Evolutionary conservation across 2,113 vertebrate genomes (phyloP).

Genomic region (Nannobrachium achirus): DNA sequence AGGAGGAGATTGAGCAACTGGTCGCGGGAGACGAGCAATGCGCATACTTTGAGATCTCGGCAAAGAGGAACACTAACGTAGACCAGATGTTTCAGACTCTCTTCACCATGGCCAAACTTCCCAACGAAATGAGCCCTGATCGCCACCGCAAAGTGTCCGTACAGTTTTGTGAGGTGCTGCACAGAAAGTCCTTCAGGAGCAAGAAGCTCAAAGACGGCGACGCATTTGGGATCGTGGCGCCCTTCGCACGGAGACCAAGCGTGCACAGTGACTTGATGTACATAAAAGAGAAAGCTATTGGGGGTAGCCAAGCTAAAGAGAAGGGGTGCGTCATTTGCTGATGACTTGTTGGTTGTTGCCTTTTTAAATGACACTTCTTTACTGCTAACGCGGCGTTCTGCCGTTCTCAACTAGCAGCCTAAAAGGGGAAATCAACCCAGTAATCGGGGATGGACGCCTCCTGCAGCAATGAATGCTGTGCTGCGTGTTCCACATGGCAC

Average conservation of each 20-base stretch:
- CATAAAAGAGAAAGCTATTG: conserved; percentile 91
- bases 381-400: not conserved
- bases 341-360: conserved; percentile 31
- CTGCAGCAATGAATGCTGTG: not conserved
- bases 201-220: conserved; percentile 89
- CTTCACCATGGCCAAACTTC: conserved; percentile 94
- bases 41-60: conserved; percentile 95
- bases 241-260: conserved; percentile 92
- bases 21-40: conserved; percentile 86
- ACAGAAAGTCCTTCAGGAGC: conserved; percentile 85
- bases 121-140: conserved; percentile 96
- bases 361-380: no score
- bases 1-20: conserved; percentile 90
- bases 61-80: conserved; percentile 94
- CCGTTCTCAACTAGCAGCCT: not conserved
- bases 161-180: conserved; percentile 90
- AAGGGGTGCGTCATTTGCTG: conserved; percentile 95
- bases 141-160: conserved; percentile 93
- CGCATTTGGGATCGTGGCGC: conserved; percentile 92
- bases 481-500: conserved; percentile 4
- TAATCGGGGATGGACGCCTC: no score
- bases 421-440: conserved; percentile 5
- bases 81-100: conserved; percentile 96
- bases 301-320: conserved; percentile 86
- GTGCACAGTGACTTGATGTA: conserved; percentile 99